Evolutionary conservation across 2,888 invertebrate species (phyloP), one percentile per base, ranked within the genome.

Genomic region (Caenorhabditis zanzibari): DNA sequence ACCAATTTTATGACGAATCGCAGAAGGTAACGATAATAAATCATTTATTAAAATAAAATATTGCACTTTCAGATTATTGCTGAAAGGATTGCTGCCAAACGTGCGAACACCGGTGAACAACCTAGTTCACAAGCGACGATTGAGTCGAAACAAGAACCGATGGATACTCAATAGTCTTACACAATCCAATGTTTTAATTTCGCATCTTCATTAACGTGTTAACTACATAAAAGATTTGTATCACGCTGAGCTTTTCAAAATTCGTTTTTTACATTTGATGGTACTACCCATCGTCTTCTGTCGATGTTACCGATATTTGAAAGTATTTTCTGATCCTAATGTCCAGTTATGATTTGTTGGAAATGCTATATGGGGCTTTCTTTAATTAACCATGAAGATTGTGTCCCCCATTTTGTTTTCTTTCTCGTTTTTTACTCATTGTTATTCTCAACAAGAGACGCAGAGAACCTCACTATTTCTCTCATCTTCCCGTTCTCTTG

Each of bases 1-100:
- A 92, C 83, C 88, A 92, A 68, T 92, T 86, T 74, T 92, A 85
- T 75, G 90, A 90, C 26, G 75, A 90, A 52, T 90, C 91, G 2
- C 85, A 86, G 22, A 86, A 89, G 76, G 86, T 88, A 56, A 14
- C 9, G 14, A 12, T 16, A 19, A 26, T 26, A 2, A 26, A 49
- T 44, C 28, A 47, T 44, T 14, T 16, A n/a, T n/a, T n/a, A n/a
- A n/a, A n/a, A n/a, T n/a, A 14, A 44, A 44, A 19, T 7, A n/a
- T 26, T n/a, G 1, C 4, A 35, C 38, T 56, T 56, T n/a, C 63
- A 75, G 79, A 79, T 79, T 5, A 58, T 71, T 16, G 79, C 28
- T 19, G 56, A 63, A 38, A 54, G 64, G 35, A 79, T 79, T 41
- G 79, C 79, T 1, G 79, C 79, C 19, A 79, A 79, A 47, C 52